phyloP scores from a whole-genome alignment of 2,888 invertebrate species.

The Cephus pygmeus region DNA sequence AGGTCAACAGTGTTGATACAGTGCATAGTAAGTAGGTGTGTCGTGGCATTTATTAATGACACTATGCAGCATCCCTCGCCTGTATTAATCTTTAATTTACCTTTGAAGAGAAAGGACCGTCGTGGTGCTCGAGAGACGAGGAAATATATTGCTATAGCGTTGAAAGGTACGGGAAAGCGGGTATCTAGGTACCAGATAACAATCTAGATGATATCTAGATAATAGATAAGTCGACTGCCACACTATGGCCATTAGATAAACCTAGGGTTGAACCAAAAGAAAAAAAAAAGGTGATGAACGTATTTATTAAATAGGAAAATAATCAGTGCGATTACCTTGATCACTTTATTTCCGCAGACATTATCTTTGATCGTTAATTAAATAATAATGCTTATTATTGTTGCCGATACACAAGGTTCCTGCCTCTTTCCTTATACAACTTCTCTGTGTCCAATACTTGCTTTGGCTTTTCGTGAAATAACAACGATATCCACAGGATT shows the following conservation, averaged over 20 bases:
- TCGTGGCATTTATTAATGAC: background rate
- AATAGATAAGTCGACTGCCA: background rate
- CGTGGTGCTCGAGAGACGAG: background rate
- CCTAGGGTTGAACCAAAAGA: too few relatives aligned
- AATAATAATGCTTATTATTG: background rate
- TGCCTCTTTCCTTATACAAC: background rate
- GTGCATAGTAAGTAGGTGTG: background rate
- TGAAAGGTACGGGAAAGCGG: background rate
- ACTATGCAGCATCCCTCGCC: background rate
- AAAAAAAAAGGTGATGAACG: too few relatives aligned
- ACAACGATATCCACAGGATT: background rate
- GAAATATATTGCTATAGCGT: background rate
- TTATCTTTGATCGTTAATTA: background rate
- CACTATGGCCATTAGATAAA: background rate
- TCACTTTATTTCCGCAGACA: background rate
- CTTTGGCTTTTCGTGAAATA: background rate
- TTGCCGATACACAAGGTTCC: background rate
- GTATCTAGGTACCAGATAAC: background rate
- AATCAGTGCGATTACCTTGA: too few relatives aligned
- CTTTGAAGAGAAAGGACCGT: background rate
- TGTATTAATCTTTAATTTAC: background rate
- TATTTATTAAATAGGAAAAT: too few relatives aligned
- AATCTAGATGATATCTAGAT: background rate
- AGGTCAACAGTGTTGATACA: background rate
- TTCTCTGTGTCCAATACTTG: background rate